These are phyloP conservation scores for Mus spicilegus DNA, from an alignment of 2,113 vertebrate species.

Conservation along the genomic window DNA sequence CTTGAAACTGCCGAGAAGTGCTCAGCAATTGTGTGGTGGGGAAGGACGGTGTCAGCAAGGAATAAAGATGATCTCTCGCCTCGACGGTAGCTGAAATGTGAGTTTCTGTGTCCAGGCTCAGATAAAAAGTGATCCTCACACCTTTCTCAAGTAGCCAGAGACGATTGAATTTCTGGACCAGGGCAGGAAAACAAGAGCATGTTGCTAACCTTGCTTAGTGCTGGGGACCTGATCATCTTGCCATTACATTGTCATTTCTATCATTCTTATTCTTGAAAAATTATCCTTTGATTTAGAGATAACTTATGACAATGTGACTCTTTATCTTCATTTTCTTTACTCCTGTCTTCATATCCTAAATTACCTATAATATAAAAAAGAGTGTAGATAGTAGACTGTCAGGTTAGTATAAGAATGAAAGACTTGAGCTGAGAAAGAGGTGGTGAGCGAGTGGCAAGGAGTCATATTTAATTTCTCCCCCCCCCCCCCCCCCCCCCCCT, in stretches of 20 bases:
- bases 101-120: conserved; percentile 71
- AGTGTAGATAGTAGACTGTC: background rate
- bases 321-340: background rate
- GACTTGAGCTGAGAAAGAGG: background rate
- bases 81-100: conserved; percentile 68
- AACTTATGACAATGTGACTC: background rate
- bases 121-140: conserved; percentile 76
- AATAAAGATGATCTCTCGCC: conserved; percentile 53
- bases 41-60: conserved; percentile 68
- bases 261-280: conserved; percentile 45
- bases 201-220: conserved; percentile 48
- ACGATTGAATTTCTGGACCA: conserved; percentile 71
- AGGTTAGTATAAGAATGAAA: background rate
- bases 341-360: conserved; percentile 22
- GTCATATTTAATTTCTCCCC: background rate
- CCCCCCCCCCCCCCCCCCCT: background rate
- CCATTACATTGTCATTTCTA: conserved; percentile 2
- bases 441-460: background rate
- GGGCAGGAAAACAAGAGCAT: conserved; percentile 22
- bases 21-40: conserved; percentile 33
- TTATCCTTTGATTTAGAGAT: conserved; percentile 14
- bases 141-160: conserved; percentile 77
- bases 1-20: conserved; percentile 56
- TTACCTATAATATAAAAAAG: background rate
- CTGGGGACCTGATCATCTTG: conserved; percentile 19